A percentile compares a stretch with the other conserved stretches of the same genome.
Conservation (phyloP, 92 coral and sea anemone species). For the Virgularia gustaviana region DNA sequence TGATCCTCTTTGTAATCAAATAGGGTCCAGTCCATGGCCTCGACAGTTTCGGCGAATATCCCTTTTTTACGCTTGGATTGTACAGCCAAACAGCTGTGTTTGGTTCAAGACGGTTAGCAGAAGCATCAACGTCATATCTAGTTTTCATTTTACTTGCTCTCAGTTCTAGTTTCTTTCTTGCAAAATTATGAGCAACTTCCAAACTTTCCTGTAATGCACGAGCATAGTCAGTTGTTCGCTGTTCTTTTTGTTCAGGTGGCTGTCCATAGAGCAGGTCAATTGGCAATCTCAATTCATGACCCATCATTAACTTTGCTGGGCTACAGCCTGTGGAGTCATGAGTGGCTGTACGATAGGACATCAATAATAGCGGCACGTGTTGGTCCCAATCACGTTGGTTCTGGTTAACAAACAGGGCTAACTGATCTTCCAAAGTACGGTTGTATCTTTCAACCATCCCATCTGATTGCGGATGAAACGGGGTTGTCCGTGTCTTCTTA, state of each 20-base stretch:
- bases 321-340: conserved; percentile 6
- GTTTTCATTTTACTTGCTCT: conserved; percentile 16
- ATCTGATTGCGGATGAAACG: conserved; percentile 46
- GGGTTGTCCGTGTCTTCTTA: conserved; percentile 44
- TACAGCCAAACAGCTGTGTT: conserved; percentile 32
- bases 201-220: conserved; percentile 7
- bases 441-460: conserved; percentile 49
- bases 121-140: conserved; percentile 24
- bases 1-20: not conserved
- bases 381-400: conserved; percentile 35
- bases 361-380: conserved; percentile 26
- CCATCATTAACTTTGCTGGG: conserved; percentile 25
- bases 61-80: conserved; percentile 40
- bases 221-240: conserved; percentile 11
- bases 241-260: not conserved
- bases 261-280: conserved; percentile 14
- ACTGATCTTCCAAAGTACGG: conserved; percentile 26
- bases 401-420: conserved; percentile 14
- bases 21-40: conserved; percentile 49
- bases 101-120: not conserved
- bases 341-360: conserved; percentile 32
- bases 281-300: conserved; percentile 8
- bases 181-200: conserved; percentile 31
- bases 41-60: conserved; percentile 36
- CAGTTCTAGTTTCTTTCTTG: conserved; percentile 23